phyloP scores from a whole-genome alignment of 2,797 vertebrate genomes.

The Onychomys arenicola region DNA sequence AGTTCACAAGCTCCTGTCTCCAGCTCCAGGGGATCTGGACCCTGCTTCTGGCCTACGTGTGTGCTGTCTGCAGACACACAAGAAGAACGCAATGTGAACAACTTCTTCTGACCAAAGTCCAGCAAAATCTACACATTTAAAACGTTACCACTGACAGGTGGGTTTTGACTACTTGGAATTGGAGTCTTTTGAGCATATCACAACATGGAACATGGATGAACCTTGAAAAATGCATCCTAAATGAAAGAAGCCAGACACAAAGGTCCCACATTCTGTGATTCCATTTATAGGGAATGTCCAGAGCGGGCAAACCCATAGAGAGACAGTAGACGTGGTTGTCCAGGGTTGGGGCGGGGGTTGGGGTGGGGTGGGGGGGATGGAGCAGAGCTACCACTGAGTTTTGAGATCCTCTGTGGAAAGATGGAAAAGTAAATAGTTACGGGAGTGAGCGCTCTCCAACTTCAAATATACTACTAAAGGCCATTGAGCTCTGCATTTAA shows the following conservation, averaged over 20 bases:
- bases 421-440: neutral
- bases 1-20: neutral
- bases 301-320: neutral
- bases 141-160: neutral
- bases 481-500: neutral
- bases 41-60: neutral
- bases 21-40: neutral
- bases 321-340: neutral
- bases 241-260: neutral
- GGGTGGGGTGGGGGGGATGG: no score
- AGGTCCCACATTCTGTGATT: neutral
- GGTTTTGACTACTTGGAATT: neutral
- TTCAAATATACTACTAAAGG: neutral
- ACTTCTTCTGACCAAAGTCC: neutral
- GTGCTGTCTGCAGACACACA: neutral
- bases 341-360: neutral
- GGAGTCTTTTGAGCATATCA: neutral
- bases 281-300: neutral
- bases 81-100: neutral
- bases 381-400: neutral
- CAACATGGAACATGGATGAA: neutral
- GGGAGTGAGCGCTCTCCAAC: neutral
- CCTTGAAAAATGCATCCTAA: neutral
- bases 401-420: neutral
- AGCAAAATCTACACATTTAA: neutral